A percentile compares a stretch with the other conserved stretches of the same genome.
phyloP scores from a whole-genome alignment of 2,113 vertebrate species.

The Dolichallabes microphthalmus region DNA sequence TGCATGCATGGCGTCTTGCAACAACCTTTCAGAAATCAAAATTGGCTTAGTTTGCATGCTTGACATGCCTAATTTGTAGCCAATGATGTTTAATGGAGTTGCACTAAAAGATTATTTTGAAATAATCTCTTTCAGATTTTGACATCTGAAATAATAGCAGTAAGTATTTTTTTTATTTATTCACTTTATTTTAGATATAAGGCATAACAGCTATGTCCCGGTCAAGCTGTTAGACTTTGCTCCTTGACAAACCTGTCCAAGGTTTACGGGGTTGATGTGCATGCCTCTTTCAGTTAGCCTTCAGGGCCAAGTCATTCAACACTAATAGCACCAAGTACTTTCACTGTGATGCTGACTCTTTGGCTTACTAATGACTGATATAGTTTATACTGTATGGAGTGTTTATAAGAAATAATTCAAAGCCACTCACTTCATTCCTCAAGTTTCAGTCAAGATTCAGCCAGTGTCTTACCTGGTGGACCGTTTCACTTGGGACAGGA shows the following conservation, averaged over 20 bases:
- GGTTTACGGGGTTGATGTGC: neutral
- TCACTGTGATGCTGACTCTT: neutral
- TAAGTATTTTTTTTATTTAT: neutral
- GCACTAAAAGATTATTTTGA: neutral
- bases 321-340: neutral
- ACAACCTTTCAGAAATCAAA: neutral
- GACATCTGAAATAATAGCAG: neutral
- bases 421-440: neutral
- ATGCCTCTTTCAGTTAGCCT: neutral
- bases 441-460: conserved; percentile 1
- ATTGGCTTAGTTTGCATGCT: too few relatives aligned
- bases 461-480: neutral
- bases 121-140: neutral
- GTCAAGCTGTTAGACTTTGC: neutral
- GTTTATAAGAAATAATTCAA: neutral
- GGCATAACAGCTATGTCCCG: neutral
- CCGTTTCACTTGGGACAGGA: neutral
- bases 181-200: neutral
- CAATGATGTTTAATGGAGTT: neutral
- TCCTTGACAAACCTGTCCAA: neutral
- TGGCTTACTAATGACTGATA: neutral
- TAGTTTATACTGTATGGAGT: neutral
- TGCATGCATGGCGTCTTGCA: neutral
- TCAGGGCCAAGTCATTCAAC: neutral
- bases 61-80: neutral